Evolutionary conservation across 2,113 vertebrate species (phyloP).

Genomic region (Trinectes maculatus): DNA sequence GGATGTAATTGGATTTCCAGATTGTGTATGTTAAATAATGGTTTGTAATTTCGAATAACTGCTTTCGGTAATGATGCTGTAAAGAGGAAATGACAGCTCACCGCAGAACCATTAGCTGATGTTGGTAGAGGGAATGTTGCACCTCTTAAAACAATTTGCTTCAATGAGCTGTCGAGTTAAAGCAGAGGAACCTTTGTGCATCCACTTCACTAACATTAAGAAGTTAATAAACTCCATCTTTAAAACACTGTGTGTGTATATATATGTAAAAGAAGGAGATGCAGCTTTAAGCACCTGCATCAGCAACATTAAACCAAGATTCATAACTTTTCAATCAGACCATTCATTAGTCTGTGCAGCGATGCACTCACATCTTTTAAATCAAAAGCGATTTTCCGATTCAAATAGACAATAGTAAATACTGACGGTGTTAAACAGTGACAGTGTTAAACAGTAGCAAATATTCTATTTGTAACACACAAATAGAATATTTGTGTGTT

Average conservation of each 20-base stretch:
- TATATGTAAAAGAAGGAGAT: no score
- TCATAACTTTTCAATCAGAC: no score
- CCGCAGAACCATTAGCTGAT: conserved; percentile 19
- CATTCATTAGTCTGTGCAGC: no score
- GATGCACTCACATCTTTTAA: no score
- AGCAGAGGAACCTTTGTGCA: neutral
- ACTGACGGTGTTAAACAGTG: no score
- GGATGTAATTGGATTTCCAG: conserved; percentile 26
- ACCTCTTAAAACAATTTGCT: conserved; percentile 22
- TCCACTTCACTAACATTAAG: neutral
- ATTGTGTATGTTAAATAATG: conserved; percentile 35
- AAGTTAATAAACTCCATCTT: neutral
- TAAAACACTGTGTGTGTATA: neutral
- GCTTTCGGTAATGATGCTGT: conserved; percentile 30
- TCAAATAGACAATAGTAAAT: no score
- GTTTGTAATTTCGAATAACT: conserved; percentile 37
- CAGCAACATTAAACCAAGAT: no score
- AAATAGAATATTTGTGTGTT: no score
- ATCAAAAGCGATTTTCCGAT: no score
- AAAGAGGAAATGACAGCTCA: conserved; percentile 26
- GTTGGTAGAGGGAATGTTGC: neutral
- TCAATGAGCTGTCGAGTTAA: conserved; percentile 23
- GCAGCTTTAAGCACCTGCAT: no score
- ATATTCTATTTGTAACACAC: no score
- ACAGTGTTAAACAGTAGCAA: no score